Percentiles rank a stretch among this genome's conserved stretches.
These are phyloP conservation scores for Monodelphis domestica DNA, from an alignment of 2,797 vertebrate genomes.

Conservation along the genomic window DNA sequence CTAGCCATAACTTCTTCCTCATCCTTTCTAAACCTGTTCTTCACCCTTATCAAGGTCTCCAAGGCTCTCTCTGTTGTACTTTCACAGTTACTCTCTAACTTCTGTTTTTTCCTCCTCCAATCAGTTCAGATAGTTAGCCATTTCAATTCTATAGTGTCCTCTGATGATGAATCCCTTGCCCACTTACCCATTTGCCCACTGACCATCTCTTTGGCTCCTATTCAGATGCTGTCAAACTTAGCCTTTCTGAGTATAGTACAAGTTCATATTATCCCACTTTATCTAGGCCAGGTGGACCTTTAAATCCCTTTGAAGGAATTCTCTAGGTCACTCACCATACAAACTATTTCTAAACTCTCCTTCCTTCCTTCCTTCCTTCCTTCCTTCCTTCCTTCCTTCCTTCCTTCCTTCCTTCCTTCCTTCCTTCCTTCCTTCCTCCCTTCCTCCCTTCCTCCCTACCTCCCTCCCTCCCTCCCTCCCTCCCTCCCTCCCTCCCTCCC, in stretches of 20 bases:
- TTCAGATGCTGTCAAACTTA: background rate
- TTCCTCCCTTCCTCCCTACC: too few species aligned
- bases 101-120: background rate
- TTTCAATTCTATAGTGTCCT: background rate
- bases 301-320: background rate
- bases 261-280: background rate
- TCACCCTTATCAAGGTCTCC: background rate
- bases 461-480: background rate
- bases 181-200: background rate
- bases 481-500: too few species aligned
- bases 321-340: background rate
- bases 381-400: too few species aligned
- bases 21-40: background rate
- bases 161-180: background rate
- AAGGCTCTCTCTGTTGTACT: background rate
- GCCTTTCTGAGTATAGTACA: conserved; percentile 24
- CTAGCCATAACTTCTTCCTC: conserved; percentile 13
- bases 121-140: background rate
- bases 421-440: too few species aligned
- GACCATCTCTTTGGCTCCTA: background rate
- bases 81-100: conserved; percentile 25
- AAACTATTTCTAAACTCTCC: background rate
- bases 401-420: too few species aligned
- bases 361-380: background rate
- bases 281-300: background rate